Conservation (phyloP, 2,888 invertebrate genomes). For the Thalpophila matura region DNA sequence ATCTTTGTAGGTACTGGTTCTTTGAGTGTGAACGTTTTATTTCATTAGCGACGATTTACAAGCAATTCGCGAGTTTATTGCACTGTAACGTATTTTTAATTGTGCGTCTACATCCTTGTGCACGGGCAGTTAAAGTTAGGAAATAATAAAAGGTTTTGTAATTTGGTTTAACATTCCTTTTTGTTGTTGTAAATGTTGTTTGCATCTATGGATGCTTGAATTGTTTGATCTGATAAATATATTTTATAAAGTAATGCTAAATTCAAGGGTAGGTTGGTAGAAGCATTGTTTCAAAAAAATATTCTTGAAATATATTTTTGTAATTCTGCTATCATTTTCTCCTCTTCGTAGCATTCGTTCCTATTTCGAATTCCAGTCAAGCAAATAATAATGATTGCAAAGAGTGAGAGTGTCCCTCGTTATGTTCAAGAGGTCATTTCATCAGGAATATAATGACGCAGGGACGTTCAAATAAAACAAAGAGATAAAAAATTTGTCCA, state of each 20-base stretch:
- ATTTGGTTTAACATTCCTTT: constrained; percentile 56
- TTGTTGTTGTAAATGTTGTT: constrained; percentile 12
- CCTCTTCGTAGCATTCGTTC: neutral
- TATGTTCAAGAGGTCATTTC: constrained; percentile 33
- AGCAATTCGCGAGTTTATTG: constrained; percentile 77
- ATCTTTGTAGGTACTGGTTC: constrained; percentile 48
- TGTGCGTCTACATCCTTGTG: constrained; percentile 73
- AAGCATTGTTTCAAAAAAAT: too few species aligned
- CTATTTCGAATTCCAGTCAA: neutral
- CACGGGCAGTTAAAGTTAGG: constrained; percentile 74
- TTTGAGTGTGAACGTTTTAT: constrained; percentile 68
- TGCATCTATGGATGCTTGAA: too few species aligned
- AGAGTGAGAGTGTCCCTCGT: neutral
- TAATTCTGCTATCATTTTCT: too few species aligned
- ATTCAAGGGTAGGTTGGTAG: too few species aligned
- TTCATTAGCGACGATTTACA: constrained; percentile 74
- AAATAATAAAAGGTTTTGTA: constrained; percentile 65
- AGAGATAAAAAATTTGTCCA: constrained; percentile 71
- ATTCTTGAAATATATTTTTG: too few species aligned
- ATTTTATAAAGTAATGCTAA: too few species aligned
- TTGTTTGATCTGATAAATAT: neutral
- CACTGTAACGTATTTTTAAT: constrained; percentile 80
- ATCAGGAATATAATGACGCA: constrained; percentile 28
- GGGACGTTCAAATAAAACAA: constrained; percentile 64
- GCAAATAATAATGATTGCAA: constrained; percentile 1